Evolutionary conservation across 2,888 invertebrate species (phyloP).

Genomic region (Abrostola tripartita): DNA sequence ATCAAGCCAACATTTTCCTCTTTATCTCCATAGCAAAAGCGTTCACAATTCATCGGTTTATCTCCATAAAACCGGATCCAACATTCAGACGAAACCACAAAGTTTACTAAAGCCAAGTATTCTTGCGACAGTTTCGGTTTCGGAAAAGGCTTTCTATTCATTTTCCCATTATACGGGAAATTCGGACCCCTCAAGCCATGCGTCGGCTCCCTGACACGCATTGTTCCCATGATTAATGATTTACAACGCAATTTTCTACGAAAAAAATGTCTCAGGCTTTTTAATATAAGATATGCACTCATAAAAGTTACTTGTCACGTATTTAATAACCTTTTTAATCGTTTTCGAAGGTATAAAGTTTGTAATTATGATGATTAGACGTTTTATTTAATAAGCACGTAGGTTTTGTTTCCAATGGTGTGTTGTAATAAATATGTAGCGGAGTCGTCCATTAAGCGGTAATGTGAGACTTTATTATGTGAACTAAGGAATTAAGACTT

Average conservation of each 20-base stretch:
- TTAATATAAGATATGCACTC: constrained; percentile 56
- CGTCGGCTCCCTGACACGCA: constrained; percentile 81
- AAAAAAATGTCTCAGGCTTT: constrained; percentile 69
- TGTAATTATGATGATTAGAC: constrained; percentile 43
- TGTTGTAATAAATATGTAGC: constrained; percentile 6
- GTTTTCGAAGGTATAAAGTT: constrained; percentile 44
- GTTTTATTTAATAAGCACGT: constrained; percentile 40
- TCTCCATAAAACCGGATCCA: constrained; percentile 48
- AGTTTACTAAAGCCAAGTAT: constrained; percentile 55
- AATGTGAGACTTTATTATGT: background rate
- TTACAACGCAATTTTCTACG: constrained; percentile 80
- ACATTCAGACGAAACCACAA: constrained; percentile 47
- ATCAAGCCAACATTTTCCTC: constrained; percentile 21
- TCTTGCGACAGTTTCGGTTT: constrained; percentile 29
- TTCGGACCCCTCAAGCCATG: constrained; percentile 80
- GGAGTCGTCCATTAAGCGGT: background rate
- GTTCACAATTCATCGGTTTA: constrained; percentile 49
- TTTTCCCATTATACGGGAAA: constrained; percentile 83
- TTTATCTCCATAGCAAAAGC: constrained; percentile 24
- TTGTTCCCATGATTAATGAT: constrained; percentile 86
- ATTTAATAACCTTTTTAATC: constrained; percentile 51
- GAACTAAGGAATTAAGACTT: background rate
- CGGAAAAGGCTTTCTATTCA: constrained; percentile 77
- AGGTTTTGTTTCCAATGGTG: constrained; percentile 23
- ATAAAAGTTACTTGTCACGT: constrained; percentile 56